A percentile compares a stretch with the other conserved stretches of the same genome.
These are phyloP conservation scores for Apogon talboti DNA, from an alignment of 2,797 vertebrate species.

Conservation along the genomic window DNA sequence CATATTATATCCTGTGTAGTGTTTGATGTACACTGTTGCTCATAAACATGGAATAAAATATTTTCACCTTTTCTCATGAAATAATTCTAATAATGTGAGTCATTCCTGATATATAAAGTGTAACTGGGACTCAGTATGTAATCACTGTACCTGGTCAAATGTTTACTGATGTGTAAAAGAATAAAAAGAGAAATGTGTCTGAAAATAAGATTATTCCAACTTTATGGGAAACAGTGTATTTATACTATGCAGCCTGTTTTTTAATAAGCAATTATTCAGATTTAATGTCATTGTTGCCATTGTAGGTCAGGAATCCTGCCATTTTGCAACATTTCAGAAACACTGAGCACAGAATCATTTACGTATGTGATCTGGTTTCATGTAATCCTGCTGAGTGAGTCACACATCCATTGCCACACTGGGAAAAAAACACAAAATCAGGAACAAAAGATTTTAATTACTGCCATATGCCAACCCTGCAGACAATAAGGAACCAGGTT, in stretches of 20 bases:
- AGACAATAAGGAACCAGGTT: neutral
- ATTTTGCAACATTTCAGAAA: neutral
- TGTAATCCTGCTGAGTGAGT: conserved; percentile 25
- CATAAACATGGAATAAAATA: no score
- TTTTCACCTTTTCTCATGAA: no score
- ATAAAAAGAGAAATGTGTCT: no score
- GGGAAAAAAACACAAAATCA: neutral
- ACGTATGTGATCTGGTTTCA: neutral
- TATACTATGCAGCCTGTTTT: neutral
- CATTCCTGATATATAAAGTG: no score
- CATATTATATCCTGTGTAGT: neutral
- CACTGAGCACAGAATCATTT: neutral
- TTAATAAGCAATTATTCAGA: neutral
- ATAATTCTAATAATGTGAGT: no score
- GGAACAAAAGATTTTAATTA: conserved; percentile 1
- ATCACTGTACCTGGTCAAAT: no score
- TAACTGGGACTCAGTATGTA: no score
- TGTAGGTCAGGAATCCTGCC: neutral
- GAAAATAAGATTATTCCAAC: no score
- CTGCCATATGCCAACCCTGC: neutral
- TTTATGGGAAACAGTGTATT: no score
- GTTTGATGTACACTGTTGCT: no score
- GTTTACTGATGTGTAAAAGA: no score
- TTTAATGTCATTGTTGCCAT: neutral
- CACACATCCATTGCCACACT: neutral